phyloP scores from a whole-genome alignment of 1,140 invertebrate genomes.

The Scaptomyza hsui region DNA sequence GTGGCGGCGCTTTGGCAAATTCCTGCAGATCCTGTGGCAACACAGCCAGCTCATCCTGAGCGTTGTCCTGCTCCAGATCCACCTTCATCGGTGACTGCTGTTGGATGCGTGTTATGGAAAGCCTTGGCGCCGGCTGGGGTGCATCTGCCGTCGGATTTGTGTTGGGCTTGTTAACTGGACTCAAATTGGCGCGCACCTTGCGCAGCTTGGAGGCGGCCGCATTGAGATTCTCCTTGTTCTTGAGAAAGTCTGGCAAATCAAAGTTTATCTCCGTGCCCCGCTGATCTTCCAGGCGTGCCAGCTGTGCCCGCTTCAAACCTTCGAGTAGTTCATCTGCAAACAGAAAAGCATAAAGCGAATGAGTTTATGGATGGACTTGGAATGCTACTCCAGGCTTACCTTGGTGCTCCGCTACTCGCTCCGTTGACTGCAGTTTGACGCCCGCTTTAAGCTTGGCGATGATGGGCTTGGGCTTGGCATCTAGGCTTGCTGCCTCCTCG shows the following conservation, averaged over 20 bases:
- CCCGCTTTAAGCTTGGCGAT: slow-evolving; percentile 89
- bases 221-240: slow-evolving; percentile 85
- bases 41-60: background rate
- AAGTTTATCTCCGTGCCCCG: slow-evolving; percentile 92
- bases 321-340: slow-evolving; percentile 88
- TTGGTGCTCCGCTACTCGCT: slow-evolving; percentile 88
- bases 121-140: slow-evolving; percentile 77
- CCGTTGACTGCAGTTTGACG: slow-evolving; percentile 88
- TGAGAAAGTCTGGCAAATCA: slow-evolving; percentile 91
- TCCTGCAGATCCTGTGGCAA: slow-evolving; percentile 45
- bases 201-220: slow-evolving; percentile 70
- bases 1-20: slow-evolving; percentile 84
- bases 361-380: background rate
- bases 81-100: slow-evolving; percentile 68
- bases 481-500: slow-evolving; percentile 47
- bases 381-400: slow-evolving; percentile 79
- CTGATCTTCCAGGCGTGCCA: slow-evolving; percentile 91
- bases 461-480: slow-evolving; percentile 85
- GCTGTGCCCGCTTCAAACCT: slow-evolving; percentile 90
- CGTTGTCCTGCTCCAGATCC: slow-evolving; percentile 54
- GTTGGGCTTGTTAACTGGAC: slow-evolving; percentile 63
- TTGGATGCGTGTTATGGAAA: slow-evolving; percentile 70
- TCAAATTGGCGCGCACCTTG: slow-evolving; percentile 68
- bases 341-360: background rate
- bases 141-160: slow-evolving; percentile 41